phyloP scores from a whole-genome alignment of 2,888 invertebrate species.

The Cheilosia grossa region DNA sequence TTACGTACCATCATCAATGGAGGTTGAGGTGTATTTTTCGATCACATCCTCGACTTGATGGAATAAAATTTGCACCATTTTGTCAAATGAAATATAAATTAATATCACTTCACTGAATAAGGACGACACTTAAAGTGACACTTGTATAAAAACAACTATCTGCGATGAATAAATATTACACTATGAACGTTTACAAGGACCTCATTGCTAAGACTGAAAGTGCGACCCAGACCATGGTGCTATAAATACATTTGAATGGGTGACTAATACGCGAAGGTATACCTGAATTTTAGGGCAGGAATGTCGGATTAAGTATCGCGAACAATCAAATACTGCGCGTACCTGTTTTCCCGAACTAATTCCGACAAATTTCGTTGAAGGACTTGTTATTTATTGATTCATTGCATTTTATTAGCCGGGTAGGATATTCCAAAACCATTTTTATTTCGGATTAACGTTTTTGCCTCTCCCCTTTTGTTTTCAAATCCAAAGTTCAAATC shows the following conservation, averaged over 20 bases:
- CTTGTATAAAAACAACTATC: too few relatives aligned
- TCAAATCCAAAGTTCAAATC: background rate
- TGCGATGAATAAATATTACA: background rate
- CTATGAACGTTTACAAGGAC: conserved; percentile 3
- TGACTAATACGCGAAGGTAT: background rate
- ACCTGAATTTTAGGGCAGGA: background rate
- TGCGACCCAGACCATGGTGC: background rate
- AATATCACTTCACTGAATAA: background rate
- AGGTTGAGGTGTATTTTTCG: conserved; percentile 13
- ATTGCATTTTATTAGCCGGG: background rate
- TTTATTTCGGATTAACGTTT: background rate
- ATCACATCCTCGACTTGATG: conserved; percentile 20
- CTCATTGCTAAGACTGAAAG: conserved; percentile 6
- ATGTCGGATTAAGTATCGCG: background rate
- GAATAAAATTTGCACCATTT: conserved; percentile 26
- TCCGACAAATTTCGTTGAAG: background rate
- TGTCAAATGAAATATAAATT: background rate
- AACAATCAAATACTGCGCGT: background rate
- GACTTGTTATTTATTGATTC: background rate
- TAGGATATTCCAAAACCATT: conserved; percentile 5
- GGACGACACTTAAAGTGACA: background rate
- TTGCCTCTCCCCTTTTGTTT: background rate
- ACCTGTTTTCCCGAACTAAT: conserved; percentile 1
- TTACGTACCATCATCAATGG: conserved; percentile 12
- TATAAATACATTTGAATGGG: background rate